Percentiles rank a stretch among this genome's conserved stretches.
phyloP scores from a whole-genome alignment of 1,140 invertebrate genomes.

The Leptopilina boulardi region DNA sequence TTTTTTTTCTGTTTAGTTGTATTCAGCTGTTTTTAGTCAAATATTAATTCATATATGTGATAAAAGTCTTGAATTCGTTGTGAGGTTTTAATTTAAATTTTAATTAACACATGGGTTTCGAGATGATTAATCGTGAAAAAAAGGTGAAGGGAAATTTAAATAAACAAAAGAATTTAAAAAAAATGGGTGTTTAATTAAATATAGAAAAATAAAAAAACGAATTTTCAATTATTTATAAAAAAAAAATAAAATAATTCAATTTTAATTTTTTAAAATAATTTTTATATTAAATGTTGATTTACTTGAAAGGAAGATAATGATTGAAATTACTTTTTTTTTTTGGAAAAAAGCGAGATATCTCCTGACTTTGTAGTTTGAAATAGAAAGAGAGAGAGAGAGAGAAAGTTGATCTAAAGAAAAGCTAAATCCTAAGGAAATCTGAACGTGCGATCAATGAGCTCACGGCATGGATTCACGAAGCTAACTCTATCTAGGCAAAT shows the following conservation, averaged over 20 bases:
- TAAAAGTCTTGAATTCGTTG: background rate
- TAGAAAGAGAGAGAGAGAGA: background rate
- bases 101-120: slow-evolving; percentile 14
- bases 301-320: no score
- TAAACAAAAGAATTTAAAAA: background rate
- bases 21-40: background rate
- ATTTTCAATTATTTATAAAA: background rate
- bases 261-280: no score
- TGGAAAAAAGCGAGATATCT: background rate
- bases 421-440: slow-evolving; percentile 43
- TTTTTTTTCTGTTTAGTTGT: background rate
- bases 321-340: background rate
- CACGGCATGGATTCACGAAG: slow-evolving; percentile 49
- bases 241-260: background rate
- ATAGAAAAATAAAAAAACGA: no score
- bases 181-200: no score
- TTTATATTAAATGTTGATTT: no score
- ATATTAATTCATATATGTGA: slow-evolving; percentile 8
- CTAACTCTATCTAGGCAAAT: slow-evolving; percentile 64
- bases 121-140: background rate
- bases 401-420: background rate
- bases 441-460: slow-evolving; percentile 55
- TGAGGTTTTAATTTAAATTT: slow-evolving; percentile 11
- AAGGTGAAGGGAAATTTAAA: no score
- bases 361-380: background rate